phyloP scores from a whole-genome alignment of 1,140 invertebrate genomes.

The Mesaphorura yosii region DNA sequence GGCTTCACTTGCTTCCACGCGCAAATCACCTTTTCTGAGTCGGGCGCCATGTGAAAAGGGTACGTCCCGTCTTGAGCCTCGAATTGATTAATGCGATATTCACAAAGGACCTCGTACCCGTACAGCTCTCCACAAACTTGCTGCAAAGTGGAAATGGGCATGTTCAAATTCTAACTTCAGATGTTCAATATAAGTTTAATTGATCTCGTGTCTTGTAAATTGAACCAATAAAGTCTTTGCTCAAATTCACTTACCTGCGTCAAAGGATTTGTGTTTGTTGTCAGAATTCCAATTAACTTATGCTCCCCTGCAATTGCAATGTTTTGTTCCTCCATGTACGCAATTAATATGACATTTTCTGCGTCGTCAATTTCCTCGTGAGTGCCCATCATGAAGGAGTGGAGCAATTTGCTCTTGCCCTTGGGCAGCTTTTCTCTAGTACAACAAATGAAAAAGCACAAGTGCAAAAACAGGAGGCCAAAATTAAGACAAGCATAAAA shows the following conservation, averaged over 20 bases:
- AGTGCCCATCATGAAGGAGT: conserved; percentile 78
- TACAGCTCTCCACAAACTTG: conserved; percentile 68
- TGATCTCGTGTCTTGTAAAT: too few species aligned
- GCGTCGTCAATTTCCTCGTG: conserved; percentile 46
- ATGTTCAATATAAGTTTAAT: neutral
- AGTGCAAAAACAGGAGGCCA: neutral
- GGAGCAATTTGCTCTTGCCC: conserved; percentile 56
- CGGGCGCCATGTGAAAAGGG: conserved; percentile 59
- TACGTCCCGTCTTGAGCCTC: conserved; percentile 53
- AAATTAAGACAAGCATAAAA: neutral
- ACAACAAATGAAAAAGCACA: conserved; percentile 2
- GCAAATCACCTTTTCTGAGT: conserved; percentile 56
- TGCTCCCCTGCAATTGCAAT: conserved; percentile 50
- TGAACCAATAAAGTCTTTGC: too few species aligned
- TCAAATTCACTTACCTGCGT: conserved; percentile 51
- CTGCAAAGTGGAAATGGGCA: conserved; percentile 37
- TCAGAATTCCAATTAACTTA: conserved; percentile 61
- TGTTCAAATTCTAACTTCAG: conserved; percentile 2
- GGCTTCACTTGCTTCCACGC: conserved; percentile 50
- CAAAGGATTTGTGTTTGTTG: conserved; percentile 70
- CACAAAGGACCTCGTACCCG: conserved; percentile 59
- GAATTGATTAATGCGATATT: conserved; percentile 70
- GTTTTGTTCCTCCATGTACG: conserved; percentile 61
- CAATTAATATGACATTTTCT: conserved; percentile 64
- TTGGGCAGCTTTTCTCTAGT: conserved; percentile 49